Conservation (phyloP, 2,113 vertebrate genomes). For the Stomatorhinus ivindoensis region DNA sequence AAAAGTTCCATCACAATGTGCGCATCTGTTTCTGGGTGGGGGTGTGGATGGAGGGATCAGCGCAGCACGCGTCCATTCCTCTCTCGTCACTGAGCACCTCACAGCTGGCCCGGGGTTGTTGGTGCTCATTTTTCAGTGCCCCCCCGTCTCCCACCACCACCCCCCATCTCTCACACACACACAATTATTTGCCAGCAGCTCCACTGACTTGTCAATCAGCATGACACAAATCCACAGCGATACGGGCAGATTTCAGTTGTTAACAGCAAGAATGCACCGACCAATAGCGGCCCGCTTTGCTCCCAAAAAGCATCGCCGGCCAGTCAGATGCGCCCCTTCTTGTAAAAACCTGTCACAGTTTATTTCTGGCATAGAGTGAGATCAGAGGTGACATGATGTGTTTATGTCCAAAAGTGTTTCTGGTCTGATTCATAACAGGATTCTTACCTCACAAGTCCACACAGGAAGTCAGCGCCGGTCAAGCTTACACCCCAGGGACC, state of each 20-base stretch:
- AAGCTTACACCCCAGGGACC: background rate
- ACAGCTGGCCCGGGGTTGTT: conserved; percentile 67
- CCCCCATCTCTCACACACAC: background rate
- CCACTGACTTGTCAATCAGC: conserved; percentile 68
- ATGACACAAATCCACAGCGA: conserved; percentile 58
- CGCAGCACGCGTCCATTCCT: conserved; percentile 47
- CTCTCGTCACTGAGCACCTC: conserved; percentile 59
- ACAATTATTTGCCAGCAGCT: conserved; percentile 45
- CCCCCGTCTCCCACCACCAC: conserved; percentile 46
- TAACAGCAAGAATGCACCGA: conserved; percentile 45
- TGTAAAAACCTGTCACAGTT: conserved; percentile 23
- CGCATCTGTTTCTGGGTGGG: conserved; percentile 40
- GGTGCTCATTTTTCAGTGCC: conserved; percentile 62
- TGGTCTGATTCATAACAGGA: background rate
- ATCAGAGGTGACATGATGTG: background rate
- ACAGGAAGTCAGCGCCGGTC: background rate
- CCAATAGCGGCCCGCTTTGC: conserved; percentile 27
- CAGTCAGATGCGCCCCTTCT: background rate
- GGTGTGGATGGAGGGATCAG: conserved; percentile 37
- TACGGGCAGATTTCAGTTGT: conserved; percentile 54
- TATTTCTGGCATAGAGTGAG: background rate
- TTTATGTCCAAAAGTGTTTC: background rate
- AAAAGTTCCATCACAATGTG: conserved; percentile 28
- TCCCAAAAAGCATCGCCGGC: background rate
- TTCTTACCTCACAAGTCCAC: background rate